Percentiles rank a stretch among this genome's conserved stretches.
Evolutionary conservation across 2,797 vertebrate genomes (phyloP).

Genomic region (Pyrocephalus nanus): DNA sequence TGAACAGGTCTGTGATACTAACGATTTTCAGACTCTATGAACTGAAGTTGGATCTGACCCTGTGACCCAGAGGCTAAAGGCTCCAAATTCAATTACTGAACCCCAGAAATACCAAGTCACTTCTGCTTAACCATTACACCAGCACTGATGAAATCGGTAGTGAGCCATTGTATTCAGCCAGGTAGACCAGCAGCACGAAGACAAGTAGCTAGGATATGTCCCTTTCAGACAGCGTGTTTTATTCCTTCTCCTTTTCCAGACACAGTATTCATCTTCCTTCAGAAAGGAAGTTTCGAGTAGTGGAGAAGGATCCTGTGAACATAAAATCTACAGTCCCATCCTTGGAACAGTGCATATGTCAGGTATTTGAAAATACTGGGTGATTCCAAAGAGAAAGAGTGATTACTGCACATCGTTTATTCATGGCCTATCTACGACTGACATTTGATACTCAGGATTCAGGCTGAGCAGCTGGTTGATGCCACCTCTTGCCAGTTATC

Average conservation of each 20-base stretch:
- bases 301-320: not conserved
- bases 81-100: conserved; percentile 41
- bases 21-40: conserved; percentile 20
- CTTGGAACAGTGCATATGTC: not conserved
- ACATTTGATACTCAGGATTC: not conserved
- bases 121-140: conserved; percentile 6
- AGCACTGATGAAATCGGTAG: not conserved
- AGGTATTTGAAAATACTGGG: not conserved
- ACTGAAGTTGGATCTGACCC: not conserved
- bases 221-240: not conserved
- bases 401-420: not conserved
- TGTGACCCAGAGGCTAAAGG: conserved; percentile 41
- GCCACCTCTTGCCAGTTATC: not conserved
- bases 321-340: not conserved
- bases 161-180: not conserved
- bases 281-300: not conserved
- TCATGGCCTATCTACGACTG: not conserved
- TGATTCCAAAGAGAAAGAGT: not conserved
- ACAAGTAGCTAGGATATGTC: not conserved
- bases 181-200: not conserved
- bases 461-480: not conserved
- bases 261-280: not conserved
- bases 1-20: not conserved
- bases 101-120: not conserved
- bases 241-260: not conserved